These are phyloP conservation scores for Clarias macrocephalus DNA, from an alignment of 2,113 vertebrate species.

Conservation along the genomic window DNA sequence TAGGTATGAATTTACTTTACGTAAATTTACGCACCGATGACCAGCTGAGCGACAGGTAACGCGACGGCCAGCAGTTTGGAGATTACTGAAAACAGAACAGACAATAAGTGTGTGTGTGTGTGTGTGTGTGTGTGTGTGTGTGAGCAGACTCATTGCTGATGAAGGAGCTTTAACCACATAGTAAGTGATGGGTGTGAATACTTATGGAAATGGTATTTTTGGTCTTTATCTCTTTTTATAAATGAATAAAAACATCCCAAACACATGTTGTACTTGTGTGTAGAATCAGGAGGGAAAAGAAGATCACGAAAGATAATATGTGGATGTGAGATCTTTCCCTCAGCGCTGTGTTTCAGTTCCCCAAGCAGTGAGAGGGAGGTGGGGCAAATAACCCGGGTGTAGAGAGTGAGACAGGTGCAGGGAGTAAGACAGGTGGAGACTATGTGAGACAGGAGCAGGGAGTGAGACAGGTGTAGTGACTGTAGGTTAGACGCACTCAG, in stretches of 20 bases:
- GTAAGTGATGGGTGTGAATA: too few species aligned
- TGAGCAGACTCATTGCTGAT: too few species aligned
- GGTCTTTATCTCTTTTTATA: too few species aligned
- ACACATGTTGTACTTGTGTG: too few species aligned
- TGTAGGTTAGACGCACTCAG: conserved; percentile 45
- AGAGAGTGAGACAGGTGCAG: not conserved
- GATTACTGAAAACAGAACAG: conserved; percentile 47
- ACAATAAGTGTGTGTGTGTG: not conserved
- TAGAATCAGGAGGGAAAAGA: too few species aligned
- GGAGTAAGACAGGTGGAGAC: not conserved
- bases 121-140: not conserved
- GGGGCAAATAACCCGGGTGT: not conserved
- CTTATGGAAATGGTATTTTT: too few species aligned
- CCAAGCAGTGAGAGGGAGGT: not conserved
- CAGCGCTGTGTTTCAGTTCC: not conserved
- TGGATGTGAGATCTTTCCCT: too few species aligned
- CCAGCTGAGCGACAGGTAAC: conserved; percentile 54
- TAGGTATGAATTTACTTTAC: not conserved
- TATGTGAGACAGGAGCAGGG: not conserved
- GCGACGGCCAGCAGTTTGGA: conserved; percentile 52
- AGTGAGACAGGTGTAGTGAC: not conserved
- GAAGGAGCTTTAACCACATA: too few species aligned
- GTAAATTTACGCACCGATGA: conserved; percentile 50
- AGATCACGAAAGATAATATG: too few species aligned
- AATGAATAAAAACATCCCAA: too few species aligned